phyloP scores from a whole-genome alignment of 1,140 invertebrate species.

The Aphelenchoides fujianensis region DNA sequence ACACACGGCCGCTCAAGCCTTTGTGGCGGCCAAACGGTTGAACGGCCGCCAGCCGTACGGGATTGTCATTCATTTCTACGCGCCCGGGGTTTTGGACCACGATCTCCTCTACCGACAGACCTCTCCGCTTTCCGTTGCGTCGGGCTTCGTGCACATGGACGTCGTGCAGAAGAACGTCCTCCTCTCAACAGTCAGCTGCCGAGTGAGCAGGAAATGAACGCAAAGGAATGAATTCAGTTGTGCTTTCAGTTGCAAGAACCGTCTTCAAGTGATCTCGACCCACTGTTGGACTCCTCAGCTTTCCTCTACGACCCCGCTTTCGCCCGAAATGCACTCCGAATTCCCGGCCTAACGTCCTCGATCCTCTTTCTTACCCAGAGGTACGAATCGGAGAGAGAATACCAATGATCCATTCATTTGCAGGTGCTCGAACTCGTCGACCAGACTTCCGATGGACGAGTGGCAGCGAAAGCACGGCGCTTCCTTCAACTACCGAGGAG shows the following conservation, averaged over 20 bases:
- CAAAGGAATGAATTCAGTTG: slow-evolving; percentile 3
- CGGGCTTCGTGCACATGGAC: not conserved
- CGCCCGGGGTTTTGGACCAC: not conserved
- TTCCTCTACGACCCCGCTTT: not conserved
- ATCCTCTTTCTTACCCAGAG: not conserved
- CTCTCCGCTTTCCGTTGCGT: not conserved
- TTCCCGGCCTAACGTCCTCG: not conserved
- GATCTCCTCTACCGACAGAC: not conserved
- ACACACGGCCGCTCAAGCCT: not conserved
- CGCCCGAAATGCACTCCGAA: not conserved
- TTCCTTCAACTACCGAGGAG: not conserved
- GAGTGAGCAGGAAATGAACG: not conserved
- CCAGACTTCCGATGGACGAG: not conserved
- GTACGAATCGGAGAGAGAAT: not conserved
- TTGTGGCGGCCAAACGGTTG: slow-evolving; percentile 10
- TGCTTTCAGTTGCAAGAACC: slow-evolving; percentile 11
- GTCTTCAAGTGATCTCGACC: not conserved
- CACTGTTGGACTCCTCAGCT: not conserved
- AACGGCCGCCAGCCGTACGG: not conserved
- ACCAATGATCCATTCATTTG: too few species aligned
- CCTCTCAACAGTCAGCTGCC: not conserved
- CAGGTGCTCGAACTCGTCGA: not conserved
- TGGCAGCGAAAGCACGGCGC: not conserved
- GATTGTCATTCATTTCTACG: not conserved
- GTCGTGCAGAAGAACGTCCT: not conserved